A percentile compares a stretch with the other conserved stretches of the same genome.
Evolutionary conservation across 2,113 vertebrate species (phyloP).

Genomic region (Catharus fuscescens): DNA sequence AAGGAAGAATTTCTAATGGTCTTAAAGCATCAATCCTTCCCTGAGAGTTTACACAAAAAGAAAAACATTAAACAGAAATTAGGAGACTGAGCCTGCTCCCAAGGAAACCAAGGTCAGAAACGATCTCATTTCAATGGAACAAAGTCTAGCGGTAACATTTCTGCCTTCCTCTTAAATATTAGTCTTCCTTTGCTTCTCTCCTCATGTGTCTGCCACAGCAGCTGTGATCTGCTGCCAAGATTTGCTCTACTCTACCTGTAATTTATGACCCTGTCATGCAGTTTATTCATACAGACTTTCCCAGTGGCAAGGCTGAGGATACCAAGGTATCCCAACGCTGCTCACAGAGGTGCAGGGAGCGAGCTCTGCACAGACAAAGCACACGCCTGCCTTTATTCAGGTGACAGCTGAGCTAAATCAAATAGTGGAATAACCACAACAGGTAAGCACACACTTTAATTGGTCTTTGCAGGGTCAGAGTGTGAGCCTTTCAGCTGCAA

Average conservation of each 20-base stretch:
- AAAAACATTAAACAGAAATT: constrained; percentile 18
- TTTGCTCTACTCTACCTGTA: background rate
- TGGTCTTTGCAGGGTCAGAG: background rate
- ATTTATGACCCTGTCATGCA: constrained; percentile 44
- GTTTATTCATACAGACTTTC: constrained; percentile 20
- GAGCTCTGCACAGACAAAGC: background rate
- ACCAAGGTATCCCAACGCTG: background rate
- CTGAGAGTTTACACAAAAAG: background rate
- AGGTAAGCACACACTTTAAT: background rate
- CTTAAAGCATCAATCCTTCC: background rate
- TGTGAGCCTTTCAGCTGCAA: background rate
- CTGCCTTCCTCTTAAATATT: constrained; percentile 37
- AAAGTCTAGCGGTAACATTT: constrained; percentile 2
- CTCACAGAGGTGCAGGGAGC: background rate
- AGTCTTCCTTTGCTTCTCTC: constrained; percentile 36
- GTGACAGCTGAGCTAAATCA: background rate
- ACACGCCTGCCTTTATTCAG: background rate
- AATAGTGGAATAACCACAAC: background rate
- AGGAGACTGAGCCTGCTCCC: background rate
- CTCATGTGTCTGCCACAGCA: constrained; percentile 39
- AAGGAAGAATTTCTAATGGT: background rate
- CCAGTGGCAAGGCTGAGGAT: background rate
- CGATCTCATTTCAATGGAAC: background rate
- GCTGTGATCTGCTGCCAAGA: constrained; percentile 54
- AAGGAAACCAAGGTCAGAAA: constrained; percentile 19